phyloP scores from a whole-genome alignment of 2,113 vertebrate genomes.

The Arvicanthis niloticus region DNA sequence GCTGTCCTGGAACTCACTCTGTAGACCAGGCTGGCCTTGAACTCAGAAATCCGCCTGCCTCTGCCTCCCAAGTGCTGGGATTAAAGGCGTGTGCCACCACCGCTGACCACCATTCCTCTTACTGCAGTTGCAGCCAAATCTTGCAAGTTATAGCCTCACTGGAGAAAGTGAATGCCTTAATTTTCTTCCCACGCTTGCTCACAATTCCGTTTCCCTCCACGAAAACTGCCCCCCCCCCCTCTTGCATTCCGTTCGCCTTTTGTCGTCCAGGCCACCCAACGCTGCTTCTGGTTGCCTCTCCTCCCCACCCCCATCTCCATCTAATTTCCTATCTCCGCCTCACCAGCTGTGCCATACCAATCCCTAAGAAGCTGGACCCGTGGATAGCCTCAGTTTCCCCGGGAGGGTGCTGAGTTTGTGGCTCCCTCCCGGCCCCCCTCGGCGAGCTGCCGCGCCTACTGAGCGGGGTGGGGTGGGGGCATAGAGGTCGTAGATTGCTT shows the following conservation, averaged over 20 bases:
- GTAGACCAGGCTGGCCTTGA: no score
- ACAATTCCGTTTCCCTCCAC: background rate
- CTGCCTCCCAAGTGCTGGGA: no score
- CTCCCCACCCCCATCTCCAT: background rate
- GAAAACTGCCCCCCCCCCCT: background rate
- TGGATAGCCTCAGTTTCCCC: constrained; percentile 24
- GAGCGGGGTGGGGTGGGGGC: background rate
- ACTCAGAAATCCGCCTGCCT: no score
- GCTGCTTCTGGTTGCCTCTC: background rate
- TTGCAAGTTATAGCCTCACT: background rate
- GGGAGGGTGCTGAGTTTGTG: background rate
- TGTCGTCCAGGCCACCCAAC: background rate
- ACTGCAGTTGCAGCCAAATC: constrained; percentile 28
- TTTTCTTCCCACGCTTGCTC: background rate
- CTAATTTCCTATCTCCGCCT: background rate
- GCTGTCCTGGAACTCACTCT: no score
- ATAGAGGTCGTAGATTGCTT: background rate
- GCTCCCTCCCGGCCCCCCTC: background rate
- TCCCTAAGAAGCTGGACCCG: background rate
- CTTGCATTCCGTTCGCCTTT: background rate
- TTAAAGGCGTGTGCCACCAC: no score
- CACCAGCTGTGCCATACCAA: background rate
- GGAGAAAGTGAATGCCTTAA: background rate
- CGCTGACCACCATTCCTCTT: constrained; percentile 43
- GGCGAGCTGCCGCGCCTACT: no score